phyloP scores from a whole-genome alignment of 2,797 vertebrate genomes.

The Tenualosa thibaudeaui region DNA sequence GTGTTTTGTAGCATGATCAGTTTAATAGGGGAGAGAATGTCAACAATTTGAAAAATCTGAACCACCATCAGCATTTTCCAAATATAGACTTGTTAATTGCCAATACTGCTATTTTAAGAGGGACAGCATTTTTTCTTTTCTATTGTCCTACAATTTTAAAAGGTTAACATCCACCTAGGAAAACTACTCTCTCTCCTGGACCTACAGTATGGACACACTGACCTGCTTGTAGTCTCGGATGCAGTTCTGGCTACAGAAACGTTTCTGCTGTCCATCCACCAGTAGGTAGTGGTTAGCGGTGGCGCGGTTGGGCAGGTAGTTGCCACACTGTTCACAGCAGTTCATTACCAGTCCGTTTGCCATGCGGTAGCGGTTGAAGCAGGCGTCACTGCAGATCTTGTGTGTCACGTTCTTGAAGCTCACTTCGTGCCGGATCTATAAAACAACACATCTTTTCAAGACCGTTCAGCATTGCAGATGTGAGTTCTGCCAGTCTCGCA shows the following conservation, averaged over 20 bases:
- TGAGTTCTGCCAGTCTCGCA: too few species aligned
- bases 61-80: too few species aligned
- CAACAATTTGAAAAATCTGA: too few species aligned
- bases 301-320: conserved; percentile 93
- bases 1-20: too few species aligned
- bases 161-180: not conserved
- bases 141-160: not conserved
- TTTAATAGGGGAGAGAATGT: too few species aligned
- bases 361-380: conserved; percentile 97
- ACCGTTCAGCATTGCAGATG: not conserved
- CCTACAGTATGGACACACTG: conserved; percentile 48
- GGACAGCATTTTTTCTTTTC: not conserved
- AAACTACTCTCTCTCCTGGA: not conserved
- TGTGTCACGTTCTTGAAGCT: conserved; percentile 99
- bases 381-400: conserved; percentile 96
- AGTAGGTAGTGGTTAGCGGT: conserved; percentile 92
- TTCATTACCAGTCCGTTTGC: conserved; percentile 99
- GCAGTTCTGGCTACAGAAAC: conserved; percentile 97
- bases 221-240: conserved; percentile 98
- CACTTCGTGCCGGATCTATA: conserved; percentile 97
- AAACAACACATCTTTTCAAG: conserved; percentile 19
- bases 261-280: conserved; percentile 95
- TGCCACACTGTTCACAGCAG: conserved; percentile 98
- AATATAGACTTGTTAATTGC: too few species aligned
- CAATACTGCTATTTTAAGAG: too few species aligned